Conservation (phyloP, 2,797 vertebrate genomes). For the Hippocampus kuda region DNA sequence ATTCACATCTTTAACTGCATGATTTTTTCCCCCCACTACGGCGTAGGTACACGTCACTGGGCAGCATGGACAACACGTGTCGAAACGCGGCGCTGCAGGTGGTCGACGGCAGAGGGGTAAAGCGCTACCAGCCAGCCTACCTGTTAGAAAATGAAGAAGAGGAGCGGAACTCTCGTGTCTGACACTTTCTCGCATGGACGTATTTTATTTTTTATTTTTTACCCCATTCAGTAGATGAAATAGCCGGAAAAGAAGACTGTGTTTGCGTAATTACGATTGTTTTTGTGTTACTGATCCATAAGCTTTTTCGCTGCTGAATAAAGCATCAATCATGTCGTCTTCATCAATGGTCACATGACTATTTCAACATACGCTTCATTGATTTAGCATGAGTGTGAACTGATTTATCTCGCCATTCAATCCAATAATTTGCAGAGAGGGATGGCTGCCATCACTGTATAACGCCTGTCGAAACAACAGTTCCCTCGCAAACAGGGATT, state of each 20-base stretch:
- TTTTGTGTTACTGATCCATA: conserved; percentile 10
- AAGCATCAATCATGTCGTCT: conserved; percentile 39
- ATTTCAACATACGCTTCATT: conserved; percentile 19
- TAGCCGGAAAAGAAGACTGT: neutral
- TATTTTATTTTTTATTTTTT: conserved; percentile 2
- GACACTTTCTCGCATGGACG: conserved; percentile 22
- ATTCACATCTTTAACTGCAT: neutral
- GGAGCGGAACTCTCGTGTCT: conserved; percentile 77
- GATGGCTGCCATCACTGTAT: conserved; percentile 13
- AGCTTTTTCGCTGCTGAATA: conserved; percentile 44
- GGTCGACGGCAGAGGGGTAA: conserved; percentile 64
- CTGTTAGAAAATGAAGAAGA: conserved; percentile 83
- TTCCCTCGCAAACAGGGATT: too few relatives aligned
- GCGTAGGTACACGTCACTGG: conserved; percentile 85
- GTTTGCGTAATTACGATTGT: neutral
- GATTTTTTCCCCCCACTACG: neutral
- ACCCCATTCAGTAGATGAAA: neutral
- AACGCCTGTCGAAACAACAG: neutral
- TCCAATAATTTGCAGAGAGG: conserved; percentile 17
- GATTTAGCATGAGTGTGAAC: conserved; percentile 23
- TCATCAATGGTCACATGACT: conserved; percentile 28
- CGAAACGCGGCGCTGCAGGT: conserved; percentile 73
- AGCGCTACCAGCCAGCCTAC: conserved; percentile 76
- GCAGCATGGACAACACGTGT: conserved; percentile 81
- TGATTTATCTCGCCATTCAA: conserved; percentile 37